These are phyloP conservation scores for Drosophila nigricruria DNA, from an alignment of 2,888 invertebrate species.

Conservation along the genomic window DNA sequence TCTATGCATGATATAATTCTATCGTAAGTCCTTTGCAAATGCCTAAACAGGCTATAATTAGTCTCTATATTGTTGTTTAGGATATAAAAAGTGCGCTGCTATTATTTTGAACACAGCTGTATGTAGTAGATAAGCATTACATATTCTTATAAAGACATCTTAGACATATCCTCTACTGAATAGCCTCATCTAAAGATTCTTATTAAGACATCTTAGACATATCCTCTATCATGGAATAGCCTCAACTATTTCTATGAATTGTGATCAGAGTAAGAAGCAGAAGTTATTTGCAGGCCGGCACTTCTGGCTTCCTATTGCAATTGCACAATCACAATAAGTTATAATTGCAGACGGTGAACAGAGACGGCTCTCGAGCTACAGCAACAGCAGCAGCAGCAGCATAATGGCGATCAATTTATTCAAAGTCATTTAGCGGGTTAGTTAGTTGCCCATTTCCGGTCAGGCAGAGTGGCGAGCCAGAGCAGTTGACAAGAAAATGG, in stretches of 20 bases:
- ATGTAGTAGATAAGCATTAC: no score
- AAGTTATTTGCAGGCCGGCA: background rate
- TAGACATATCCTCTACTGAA: background rate
- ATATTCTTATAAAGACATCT: background rate
- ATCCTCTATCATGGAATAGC: no score
- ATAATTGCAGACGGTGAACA: slow-evolving; percentile 25
- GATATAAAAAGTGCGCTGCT: no score
- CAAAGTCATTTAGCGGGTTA: slow-evolving; percentile 57
- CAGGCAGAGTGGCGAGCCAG: slow-evolving; percentile 40
- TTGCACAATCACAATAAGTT: slow-evolving; percentile 11
- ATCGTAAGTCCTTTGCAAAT: no score
- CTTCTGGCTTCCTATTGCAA: background rate
- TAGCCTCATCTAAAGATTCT: no score
- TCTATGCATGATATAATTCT: no score
- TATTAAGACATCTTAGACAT: no score
- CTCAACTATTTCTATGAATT: background rate
- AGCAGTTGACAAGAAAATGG: slow-evolving; percentile 54
- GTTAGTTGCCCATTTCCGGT: slow-evolving; percentile 82
- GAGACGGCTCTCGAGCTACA: background rate
- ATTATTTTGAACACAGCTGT: no score
- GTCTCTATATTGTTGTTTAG: no score
- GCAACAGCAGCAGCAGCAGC: slow-evolving; percentile 20
- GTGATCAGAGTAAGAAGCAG: background rate
- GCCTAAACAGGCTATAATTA: no score
- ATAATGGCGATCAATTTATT: slow-evolving; percentile 64